Evolutionary conservation across 2,888 invertebrate species (phyloP), one percentile per base, ranked within the genome.

Genomic region (Petrophora chlorosata): DNA sequence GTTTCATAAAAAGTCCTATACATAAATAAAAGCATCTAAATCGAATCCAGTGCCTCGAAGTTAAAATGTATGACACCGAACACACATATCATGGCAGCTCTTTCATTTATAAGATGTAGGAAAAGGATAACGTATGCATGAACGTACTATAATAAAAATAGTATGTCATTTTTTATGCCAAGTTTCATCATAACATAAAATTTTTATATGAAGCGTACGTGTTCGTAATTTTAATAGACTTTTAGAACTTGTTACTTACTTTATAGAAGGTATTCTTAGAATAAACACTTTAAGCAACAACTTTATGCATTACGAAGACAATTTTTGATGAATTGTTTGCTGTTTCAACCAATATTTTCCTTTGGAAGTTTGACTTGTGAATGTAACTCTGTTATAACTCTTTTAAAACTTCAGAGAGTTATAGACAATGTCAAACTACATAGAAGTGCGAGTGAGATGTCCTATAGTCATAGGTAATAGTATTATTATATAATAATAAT

Each of bases 211-310:
- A 12, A 23, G 25, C 7, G 13, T 13, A 34, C 33, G 35, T 22
- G 43, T 36, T 36, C 36, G 23, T 30, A 28, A 34, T 22, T 29
- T 40, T 16, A 38, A 32, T 25, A 45, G 19, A 53, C 33, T 23
- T 38, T 33, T 19, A 26, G 15, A 33, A 9, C 14, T 14, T 13
- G 19, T 15, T 29, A 29, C 13, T 26, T 28, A 25, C 9, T n/a
- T n/a, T n/a, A 3, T 25, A 4, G 8, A 9, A 10, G 10, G 9
- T 25, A 2, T 16, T n/a, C 19, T 23, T 25, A 25, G 17, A 14
- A 29, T 33, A 50, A 58, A 58, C 50, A 47, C 36, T 47, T 36
- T 52, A 46, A 15, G n/a, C 17, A 43, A 29, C 34, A 58, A 58
- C 39, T 58, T 58, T 58, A 43, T 34, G 30, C 48, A 53, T 58